Evolutionary conservation across 2,113 vertebrate genomes (phyloP).

Genomic region (Xerus inauris): DNA sequence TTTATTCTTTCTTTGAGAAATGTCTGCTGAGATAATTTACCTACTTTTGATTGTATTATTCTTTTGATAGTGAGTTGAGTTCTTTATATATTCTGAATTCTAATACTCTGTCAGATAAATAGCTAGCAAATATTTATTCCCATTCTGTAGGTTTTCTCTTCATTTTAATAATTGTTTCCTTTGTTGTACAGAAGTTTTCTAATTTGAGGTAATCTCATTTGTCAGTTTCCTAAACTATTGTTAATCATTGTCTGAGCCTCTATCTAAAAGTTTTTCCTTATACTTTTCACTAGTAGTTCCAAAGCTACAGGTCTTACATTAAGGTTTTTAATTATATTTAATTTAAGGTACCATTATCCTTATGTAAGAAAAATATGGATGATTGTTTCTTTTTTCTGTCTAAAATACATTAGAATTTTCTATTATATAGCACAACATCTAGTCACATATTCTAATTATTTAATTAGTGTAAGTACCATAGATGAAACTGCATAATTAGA

Average conservation of each 20-base stretch:
- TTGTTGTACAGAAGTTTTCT: background rate
- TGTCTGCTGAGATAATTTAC: background rate
- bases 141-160: background rate
- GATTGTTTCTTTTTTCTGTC: background rate
- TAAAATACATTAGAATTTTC: conserved; percentile 7
- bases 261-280: background rate
- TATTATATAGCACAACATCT: conserved; percentile 40
- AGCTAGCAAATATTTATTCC: too few species aligned
- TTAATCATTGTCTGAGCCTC: background rate
- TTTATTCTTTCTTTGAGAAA: background rate
- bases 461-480: conserved; percentile 64
- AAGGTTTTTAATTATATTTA: background rate
- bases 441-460: conserved; percentile 37
- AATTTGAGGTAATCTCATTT: background rate
- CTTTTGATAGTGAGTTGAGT: background rate
- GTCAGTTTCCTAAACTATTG: background rate
- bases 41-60: background rate
- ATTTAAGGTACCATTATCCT: background rate
- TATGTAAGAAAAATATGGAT: background rate
- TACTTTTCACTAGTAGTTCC: background rate
- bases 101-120: background rate
- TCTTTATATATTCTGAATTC: background rate
- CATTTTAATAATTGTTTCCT: background rate
- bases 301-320: background rate
- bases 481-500: conserved; percentile 48